Percentiles rank a stretch among this genome's conserved stretches.
These are phyloP conservation scores for Apostichopus leukothele DNA, from an alignment of 53 echinoderm and acorn worm species.

Conservation along the genomic window DNA sequence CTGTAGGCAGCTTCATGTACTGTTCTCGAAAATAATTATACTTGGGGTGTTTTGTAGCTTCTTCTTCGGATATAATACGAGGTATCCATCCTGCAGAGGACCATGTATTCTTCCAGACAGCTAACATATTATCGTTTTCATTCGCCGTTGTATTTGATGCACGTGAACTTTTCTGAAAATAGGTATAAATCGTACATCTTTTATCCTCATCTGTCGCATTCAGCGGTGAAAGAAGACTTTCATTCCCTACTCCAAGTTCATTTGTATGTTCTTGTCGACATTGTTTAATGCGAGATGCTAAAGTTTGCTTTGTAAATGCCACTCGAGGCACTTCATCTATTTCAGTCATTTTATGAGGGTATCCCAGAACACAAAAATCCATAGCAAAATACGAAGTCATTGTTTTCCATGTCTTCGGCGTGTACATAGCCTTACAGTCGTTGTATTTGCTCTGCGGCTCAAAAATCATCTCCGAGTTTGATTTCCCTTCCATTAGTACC, in stretches of 20 bases:
- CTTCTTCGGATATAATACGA: not conserved
- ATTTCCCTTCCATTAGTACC: not conserved
- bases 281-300: not conserved
- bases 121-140: not conserved
- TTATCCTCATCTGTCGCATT: not conserved
- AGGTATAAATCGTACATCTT: not conserved
- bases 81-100: constrained; percentile 17
- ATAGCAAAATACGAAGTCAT: not conserved
- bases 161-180: not conserved
- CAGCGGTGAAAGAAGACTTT: too few species aligned
- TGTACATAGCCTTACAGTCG: not conserved
- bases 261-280: not conserved
- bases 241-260: not conserved
- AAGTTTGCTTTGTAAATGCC: not conserved
- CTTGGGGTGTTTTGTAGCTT: not conserved
- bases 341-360: not conserved
- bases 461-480: not conserved
- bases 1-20: not conserved
- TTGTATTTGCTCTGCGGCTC: not conserved
- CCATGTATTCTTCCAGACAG: not conserved
- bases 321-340: not conserved
- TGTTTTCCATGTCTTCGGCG: not conserved
- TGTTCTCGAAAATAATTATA: not conserved
- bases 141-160: too few species aligned
- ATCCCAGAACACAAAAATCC: constrained; percentile 13